Evolutionary conservation across 2,888 invertebrate genomes (phyloP).

Genomic region (Platycheirus rosarum): DNA sequence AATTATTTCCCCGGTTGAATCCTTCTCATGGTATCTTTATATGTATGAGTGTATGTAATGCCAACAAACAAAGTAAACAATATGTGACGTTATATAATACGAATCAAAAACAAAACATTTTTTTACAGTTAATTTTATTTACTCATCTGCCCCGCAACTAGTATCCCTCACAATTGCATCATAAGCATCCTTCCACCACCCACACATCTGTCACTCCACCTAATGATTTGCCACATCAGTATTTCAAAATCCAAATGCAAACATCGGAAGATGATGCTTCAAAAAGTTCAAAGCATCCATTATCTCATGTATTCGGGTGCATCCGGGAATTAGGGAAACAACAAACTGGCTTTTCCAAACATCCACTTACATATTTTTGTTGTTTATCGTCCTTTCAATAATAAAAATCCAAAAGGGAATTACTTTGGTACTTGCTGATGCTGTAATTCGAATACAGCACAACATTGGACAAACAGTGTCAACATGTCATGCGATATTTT

Average conservation of each 20-base stretch:
- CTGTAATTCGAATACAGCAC: constrained; percentile 48
- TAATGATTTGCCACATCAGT: constrained; percentile 49
- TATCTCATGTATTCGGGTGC: constrained; percentile 44
- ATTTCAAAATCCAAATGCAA: constrained; percentile 58
- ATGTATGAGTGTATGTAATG: too few relatives aligned
- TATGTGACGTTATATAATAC: too few relatives aligned
- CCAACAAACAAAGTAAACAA: too few relatives aligned
- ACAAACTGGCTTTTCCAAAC: constrained; percentile 7
- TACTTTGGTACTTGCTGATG: constrained; percentile 35
- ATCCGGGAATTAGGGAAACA: constrained; percentile 60
- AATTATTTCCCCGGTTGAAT: too few relatives aligned
- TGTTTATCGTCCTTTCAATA: constrained; percentile 23
- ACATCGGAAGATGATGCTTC: constrained; percentile 66
- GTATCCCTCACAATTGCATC: constrained; percentile 7
- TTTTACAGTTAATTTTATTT: constrained; percentile 25
- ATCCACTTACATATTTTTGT: constrained; percentile 19
- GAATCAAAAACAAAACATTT: too few relatives aligned
- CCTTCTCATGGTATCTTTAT: too few relatives aligned
- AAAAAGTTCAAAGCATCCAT: constrained; percentile 62
- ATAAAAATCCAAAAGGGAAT: constrained; percentile 17
- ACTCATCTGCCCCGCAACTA: constrained; percentile 9
- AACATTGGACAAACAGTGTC: constrained; percentile 58
- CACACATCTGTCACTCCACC: background rate
- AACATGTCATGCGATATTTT: constrained; percentile 68
- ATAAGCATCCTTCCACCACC: constrained; percentile 14